Base-by-base conservation (phyloP, 2,888 invertebrate species). In the Sipha maydis region DNA sequence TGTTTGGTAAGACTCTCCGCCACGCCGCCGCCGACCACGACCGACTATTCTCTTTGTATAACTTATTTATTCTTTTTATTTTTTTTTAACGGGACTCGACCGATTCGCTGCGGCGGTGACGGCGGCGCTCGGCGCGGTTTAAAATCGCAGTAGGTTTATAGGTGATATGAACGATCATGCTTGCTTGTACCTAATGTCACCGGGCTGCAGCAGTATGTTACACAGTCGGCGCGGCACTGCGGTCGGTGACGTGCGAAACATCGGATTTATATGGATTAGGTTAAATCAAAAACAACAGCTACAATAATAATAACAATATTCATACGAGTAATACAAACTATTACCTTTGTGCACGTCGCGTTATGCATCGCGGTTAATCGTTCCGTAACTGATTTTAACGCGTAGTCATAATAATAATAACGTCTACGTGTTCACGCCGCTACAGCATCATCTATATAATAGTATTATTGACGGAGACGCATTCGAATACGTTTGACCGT, bases 31-130 rank as follows among this genome's bases (percentile, higher is more conserved):
- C 19, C 76, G 69, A 21, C 61, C 31, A 34, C 75, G 34, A 54
- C 48, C 67, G 38, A 69, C 14, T 14, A 69, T 69, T 69, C 69
- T 61, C 61, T 61, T 61, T 61, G 21, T 25, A 61, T 25, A 61
- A 61, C 21, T 25, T 21, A 25, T 19, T 9, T 56, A 19, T 41
- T 41, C 4, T 34, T 34, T 34, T 54, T 54, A 4, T 83, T 19
- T 84, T 61, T 71, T 71, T 78, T 85, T 86, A 86, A 86, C 86
- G 86, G 86, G 73, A 86, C 73, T 86, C 48, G 5, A 3, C 31
- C 83, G 38, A 25, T 34, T 25, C 25, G 21, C 25, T 7, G 25
- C 25, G 61, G 61, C 61, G 48, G 48, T 14, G 28, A 5, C 56
- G 31, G 31, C 71, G 54, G 5, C 56, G 71, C 11, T 8, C 21